Conservation (phyloP, 2,113 vertebrate genomes). For the Scolopax mira region DNA sequence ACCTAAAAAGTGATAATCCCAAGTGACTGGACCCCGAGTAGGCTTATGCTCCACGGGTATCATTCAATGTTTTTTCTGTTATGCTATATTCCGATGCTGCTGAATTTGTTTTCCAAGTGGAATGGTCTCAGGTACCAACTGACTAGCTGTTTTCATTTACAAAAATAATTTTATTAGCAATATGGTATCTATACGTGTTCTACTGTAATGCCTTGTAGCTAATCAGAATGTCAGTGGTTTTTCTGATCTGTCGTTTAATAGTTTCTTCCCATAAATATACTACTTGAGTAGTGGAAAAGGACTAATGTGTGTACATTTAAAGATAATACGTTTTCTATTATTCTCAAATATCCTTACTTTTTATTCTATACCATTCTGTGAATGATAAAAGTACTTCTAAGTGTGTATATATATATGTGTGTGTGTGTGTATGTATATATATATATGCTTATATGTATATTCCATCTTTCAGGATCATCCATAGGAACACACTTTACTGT, state of each 20-base stretch:
- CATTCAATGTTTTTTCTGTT: not conserved
- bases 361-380: not conserved
- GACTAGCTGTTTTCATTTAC: not conserved
- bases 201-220: not conserved
- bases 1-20: not conserved
- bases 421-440: not conserved
- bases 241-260: not conserved
- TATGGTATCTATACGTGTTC: not conserved
- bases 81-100: not conserved
- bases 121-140: not conserved
- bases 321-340: not conserved
- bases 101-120: not conserved
- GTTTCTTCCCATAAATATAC: not conserved
- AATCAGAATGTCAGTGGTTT: accelerated
- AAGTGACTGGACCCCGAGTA: not conserved
- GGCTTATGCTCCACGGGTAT: not conserved
- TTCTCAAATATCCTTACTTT: not conserved
- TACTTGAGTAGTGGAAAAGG: not conserved
- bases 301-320: not conserved
- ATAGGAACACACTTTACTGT: not conserved
- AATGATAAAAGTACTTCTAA: not conserved
- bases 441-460: not conserved
- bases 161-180: not conserved
- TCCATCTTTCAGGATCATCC: not conserved
- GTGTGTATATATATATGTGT: not conserved